A percentile compares a stretch with the other conserved stretches of the same genome.
These are phyloP conservation scores for Drosophila fulvimacula DNA, from an alignment of 2,888 invertebrate species.

Conservation along the genomic window DNA sequence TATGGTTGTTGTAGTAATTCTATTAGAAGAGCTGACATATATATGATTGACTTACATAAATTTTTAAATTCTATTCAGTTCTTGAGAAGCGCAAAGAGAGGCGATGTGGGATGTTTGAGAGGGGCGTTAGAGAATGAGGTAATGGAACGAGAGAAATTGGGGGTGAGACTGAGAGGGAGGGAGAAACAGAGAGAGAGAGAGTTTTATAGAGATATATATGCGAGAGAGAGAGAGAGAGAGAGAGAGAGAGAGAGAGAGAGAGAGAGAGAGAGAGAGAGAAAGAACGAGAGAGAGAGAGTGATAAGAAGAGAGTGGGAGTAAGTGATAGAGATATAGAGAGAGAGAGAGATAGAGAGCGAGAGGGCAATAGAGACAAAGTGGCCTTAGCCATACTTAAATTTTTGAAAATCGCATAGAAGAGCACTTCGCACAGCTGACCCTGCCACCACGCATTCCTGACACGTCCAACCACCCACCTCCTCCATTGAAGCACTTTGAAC, in stretches of 20 bases:
- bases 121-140: not conserved
- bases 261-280: not conserved
- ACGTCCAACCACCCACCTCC: no score
- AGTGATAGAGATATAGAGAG: not conserved
- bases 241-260: not conserved
- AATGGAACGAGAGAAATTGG: no score
- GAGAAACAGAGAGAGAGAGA: not conserved
- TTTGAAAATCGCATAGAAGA: slow-evolving; percentile 4
- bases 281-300: not conserved
- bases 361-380: not conserved
- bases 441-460: not conserved
- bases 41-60: not conserved
- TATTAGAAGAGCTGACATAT: not conserved
- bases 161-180: not conserved
- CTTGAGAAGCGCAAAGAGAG: not conserved
- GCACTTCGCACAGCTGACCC: not conserved
- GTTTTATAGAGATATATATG: no score
- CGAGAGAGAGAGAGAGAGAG: not conserved
- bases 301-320: not conserved
- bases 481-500: not conserved
- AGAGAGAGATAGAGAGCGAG: not conserved
- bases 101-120: not conserved
- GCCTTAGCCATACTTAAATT: not conserved
- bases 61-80: not conserved
- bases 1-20: not conserved